Conservation (phyloP, 2,113 vertebrate genomes). For the Apus apus region DNA sequence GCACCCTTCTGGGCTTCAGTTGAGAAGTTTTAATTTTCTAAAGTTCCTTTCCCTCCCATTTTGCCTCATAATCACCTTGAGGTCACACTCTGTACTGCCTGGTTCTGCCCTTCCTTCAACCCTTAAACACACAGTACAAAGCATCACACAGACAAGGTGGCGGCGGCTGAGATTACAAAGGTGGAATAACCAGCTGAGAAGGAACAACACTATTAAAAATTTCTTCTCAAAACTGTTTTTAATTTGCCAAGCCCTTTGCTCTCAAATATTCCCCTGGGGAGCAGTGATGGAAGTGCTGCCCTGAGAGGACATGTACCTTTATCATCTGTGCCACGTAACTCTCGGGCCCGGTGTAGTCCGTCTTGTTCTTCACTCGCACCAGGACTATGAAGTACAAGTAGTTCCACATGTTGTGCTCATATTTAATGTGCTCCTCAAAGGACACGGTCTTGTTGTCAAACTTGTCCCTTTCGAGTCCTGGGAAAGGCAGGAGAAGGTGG, state of each 20-base stretch:
- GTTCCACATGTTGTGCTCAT: conserved; percentile 99
- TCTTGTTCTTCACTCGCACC: conserved; percentile 94
- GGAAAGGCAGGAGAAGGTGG: background rate
- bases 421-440: conserved; percentile 95
- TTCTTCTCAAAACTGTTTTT: background rate
- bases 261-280: fast-evolving
- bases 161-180: background rate
- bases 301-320: conserved; percentile 76
- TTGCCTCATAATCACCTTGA: background rate
- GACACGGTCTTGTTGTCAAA: conserved; percentile 99
- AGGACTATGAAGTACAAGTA: conserved; percentile 98
- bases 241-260: background rate
- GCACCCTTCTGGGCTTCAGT: background rate
- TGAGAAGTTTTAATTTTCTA: background rate
- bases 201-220: background rate
- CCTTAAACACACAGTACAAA: background rate
- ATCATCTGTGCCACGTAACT: conserved; percentile 98
- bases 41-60: background rate
- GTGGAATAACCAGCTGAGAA: background rate
- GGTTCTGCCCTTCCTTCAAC: background rate
- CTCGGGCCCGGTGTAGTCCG: conserved; percentile 95
- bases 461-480: conserved; percentile 96
- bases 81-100: background rate
- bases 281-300: background rate
- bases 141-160: fast-evolving